Evolutionary conservation across 2,113 vertebrate genomes (phyloP).

Genomic region (Notothenia coriiceps): DNA sequence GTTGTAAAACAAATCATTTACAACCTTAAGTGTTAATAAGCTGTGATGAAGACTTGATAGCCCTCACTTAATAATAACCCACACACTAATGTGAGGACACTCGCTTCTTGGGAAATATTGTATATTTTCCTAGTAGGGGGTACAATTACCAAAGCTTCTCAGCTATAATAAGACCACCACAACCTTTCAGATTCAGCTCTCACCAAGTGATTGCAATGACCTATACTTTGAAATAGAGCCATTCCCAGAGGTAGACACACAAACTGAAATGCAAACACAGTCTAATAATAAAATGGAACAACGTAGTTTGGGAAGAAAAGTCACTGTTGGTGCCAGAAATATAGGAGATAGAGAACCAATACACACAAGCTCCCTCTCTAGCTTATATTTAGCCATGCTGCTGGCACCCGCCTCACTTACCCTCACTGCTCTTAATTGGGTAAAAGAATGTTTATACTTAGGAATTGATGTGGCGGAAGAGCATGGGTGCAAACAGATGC

Average conservation of each 20-base stretch:
- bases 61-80: conserved; percentile 20
- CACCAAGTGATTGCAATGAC: conserved; percentile 46
- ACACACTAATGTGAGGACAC: conserved; percentile 22
- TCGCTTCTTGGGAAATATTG: conserved; percentile 36
- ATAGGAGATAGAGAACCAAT: conserved; percentile 47
- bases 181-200: conserved; percentile 67
- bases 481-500: conserved; percentile 46
- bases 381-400: conserved; percentile 61
- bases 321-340: conserved; percentile 43
- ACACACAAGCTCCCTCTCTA: conserved; percentile 9
- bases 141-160: conserved; percentile 67
- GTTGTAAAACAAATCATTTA: background rate
- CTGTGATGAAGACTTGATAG: conserved; percentile 26
- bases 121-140: conserved; percentile 47
- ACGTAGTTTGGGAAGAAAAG: conserved; percentile 56
- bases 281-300: conserved; percentile 73
- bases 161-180: conserved; percentile 71
- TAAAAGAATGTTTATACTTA: conserved; percentile 66
- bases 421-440: conserved; percentile 29
- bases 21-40: conserved; percentile 22
- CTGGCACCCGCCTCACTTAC: conserved; percentile 11
- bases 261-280: conserved; percentile 34
- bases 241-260: conserved; percentile 40
- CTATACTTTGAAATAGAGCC: conserved; percentile 57
- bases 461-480: conserved; percentile 45